Conservation (phyloP, 2,888 invertebrate species). For the Kuschelorhynchus macadamiae region DNA sequence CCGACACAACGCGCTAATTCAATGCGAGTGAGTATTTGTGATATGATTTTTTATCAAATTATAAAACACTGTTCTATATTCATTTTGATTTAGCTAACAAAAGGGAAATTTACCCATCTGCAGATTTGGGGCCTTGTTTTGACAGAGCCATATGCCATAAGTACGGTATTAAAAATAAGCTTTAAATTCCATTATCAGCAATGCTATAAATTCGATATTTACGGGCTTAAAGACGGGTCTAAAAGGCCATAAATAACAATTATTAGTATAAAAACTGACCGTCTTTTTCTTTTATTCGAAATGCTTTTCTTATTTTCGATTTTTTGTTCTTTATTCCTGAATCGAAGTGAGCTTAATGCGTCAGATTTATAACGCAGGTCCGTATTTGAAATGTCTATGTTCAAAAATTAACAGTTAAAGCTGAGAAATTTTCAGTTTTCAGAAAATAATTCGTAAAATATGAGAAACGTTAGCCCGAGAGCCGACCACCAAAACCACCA, state of each 20-base stretch:
- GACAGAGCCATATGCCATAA: constrained; percentile 47
- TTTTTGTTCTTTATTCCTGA: constrained; percentile 40
- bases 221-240: constrained; percentile 49
- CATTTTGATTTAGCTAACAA: no score
- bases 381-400: constrained; percentile 16
- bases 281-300: constrained; percentile 43
- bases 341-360: constrained; percentile 50
- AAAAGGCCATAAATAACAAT: constrained; percentile 50
- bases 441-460: background rate
- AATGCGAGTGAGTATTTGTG: no score
- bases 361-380: constrained; percentile 34
- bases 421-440: no score
- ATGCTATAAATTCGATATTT: constrained; percentile 50
- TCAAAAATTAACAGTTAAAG: no score
- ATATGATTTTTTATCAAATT: no score
- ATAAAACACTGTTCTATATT: no score
- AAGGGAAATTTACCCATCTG: constrained; percentile 23
- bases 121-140: constrained; percentile 41
- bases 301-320: constrained; percentile 39
- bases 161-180: constrained; percentile 48
- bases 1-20: no score
- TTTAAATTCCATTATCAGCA: constrained; percentile 48
- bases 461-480: background rate
- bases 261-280: constrained; percentile 50
- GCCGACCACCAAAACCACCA: no score